These are phyloP conservation scores for Orcinus orca DNA, from an alignment of 2,113 vertebrate genomes.

Conservation along the genomic window DNA sequence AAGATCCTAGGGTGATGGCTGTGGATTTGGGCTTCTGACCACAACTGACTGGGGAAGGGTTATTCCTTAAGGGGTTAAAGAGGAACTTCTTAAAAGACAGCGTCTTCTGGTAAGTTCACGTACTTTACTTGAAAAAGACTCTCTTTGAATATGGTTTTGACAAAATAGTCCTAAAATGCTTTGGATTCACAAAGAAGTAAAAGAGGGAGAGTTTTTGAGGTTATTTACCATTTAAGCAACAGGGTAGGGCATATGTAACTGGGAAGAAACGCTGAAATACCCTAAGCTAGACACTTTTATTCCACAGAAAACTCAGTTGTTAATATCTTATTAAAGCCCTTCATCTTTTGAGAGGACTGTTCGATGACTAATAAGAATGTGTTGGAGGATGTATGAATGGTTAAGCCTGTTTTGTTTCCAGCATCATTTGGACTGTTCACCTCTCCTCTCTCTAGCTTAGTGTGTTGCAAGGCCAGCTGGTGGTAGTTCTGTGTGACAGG, in stretches of 20 bases:
- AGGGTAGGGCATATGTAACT: background rate
- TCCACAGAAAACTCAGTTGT: background rate
- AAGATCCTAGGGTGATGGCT: background rate
- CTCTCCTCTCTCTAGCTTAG: background rate
- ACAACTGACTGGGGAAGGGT: background rate
- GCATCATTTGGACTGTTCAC: background rate
- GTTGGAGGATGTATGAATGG: background rate
- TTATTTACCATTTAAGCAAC: slow-evolving; percentile 14
- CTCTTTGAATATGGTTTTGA: background rate
- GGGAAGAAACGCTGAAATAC: slow-evolving; percentile 1
- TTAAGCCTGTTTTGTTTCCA: background rate
- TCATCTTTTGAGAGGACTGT: background rate
- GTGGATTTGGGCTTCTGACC: background rate
- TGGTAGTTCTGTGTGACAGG: background rate
- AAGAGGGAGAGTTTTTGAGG: background rate
- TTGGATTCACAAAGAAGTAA: background rate
- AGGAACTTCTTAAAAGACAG: background rate
- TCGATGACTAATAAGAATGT: background rate
- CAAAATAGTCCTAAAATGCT: background rate
- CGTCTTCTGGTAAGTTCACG: slow-evolving; percentile 1
- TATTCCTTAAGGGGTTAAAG: background rate
- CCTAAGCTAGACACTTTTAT: background rate
- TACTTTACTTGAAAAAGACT: background rate
- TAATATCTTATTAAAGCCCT: slow-evolving; percentile 9
- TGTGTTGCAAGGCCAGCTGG: background rate